Evolutionary conservation across 2,113 vertebrate species (phyloP).

Genomic region (Vulpes lagopus): DNA sequence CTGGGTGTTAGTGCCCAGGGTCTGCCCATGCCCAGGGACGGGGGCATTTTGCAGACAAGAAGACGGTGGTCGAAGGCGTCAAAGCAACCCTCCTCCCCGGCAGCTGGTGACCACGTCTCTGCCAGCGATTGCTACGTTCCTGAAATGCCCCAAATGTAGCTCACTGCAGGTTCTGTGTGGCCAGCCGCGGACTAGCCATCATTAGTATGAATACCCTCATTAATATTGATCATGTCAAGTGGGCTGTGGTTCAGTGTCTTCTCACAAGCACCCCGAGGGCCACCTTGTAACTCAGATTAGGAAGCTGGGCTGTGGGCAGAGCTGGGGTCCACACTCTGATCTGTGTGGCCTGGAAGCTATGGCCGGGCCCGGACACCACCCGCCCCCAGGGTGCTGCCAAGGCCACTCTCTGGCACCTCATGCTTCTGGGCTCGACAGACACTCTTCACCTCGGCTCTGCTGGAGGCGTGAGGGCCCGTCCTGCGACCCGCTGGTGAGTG

Average conservation of each 20-base stretch:
- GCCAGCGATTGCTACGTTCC: fast-evolving
- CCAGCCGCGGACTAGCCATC: fast-evolving
- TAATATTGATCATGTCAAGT: fast-evolving
- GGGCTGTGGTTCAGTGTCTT: neutral
- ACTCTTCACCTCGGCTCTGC: fast-evolving
- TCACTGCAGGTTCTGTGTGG: fast-evolving
- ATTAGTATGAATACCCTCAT: neutral
- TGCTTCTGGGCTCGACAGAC: neutral
- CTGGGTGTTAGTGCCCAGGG: neutral
- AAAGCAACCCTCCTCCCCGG: neutral
- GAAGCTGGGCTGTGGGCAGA: neutral
- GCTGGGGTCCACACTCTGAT: neutral
- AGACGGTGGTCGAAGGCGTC: neutral
- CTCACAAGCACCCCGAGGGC: neutral
- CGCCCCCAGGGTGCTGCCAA: fast-evolving
- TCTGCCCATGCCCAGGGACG: neutral
- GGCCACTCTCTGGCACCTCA: fast-evolving
- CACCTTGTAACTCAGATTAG: neutral
- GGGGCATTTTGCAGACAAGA: neutral
- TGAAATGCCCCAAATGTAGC: neutral
- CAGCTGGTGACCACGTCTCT: too few species aligned
- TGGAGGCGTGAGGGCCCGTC: fast-evolving
- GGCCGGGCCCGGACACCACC: fast-evolving
- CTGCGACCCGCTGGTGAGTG: fast-evolving
- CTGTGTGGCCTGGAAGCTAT: neutral